Percentiles rank a stretch among this genome's conserved stretches.
Evolutionary conservation across 1,140 invertebrate species (phyloP).

Genomic region (Drosophila nikananu): DNA sequence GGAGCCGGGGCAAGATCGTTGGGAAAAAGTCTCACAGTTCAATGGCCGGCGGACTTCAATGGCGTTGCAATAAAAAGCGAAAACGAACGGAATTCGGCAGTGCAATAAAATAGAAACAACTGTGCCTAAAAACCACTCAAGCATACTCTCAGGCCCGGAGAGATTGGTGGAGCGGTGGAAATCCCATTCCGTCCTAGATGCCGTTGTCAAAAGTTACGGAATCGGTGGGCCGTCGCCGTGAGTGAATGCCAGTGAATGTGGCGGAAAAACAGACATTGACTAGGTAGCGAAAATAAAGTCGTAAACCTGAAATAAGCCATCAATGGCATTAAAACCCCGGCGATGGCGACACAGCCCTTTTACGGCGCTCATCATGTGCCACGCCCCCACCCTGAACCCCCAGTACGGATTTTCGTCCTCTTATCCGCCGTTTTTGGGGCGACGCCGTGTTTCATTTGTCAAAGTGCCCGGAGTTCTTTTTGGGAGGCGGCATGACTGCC

Average conservation of each 20-base stretch:
- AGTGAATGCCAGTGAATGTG: conserved; percentile 63
- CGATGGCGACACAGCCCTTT: conserved; percentile 61
- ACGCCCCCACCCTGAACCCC: too few relatives aligned
- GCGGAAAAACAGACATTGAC: conserved; percentile 53
- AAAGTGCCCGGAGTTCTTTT: conserved; percentile 69
- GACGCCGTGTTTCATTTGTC: conserved; percentile 77
- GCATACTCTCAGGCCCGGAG: conserved; percentile 50
- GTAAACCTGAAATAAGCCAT: conserved; percentile 84
- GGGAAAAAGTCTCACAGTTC: conserved; percentile 68
- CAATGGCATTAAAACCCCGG: conserved; percentile 79
- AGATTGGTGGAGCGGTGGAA: too few relatives aligned
- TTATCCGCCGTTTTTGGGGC: conserved; percentile 24
- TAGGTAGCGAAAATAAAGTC: conserved; percentile 83
- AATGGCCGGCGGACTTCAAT: conserved; percentile 72
- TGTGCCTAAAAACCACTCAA: conserved; percentile 82
- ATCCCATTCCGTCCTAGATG: too few relatives aligned
- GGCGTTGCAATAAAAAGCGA: conserved; percentile 80
- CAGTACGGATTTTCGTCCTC: conserved; percentile 6
- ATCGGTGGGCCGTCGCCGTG: conserved; percentile 45
- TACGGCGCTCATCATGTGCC: conserved; percentile 50
- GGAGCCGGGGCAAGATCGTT: conserved; percentile 45
- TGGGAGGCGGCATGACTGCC: conserved; percentile 45
- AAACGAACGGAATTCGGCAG: conserved; percentile 68
- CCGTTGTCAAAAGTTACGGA: conserved; percentile 78
- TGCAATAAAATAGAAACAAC: conserved; percentile 83